phyloP scores from a whole-genome alignment of 1,140 invertebrate genomes.

The Drosophila mauritiana region DNA sequence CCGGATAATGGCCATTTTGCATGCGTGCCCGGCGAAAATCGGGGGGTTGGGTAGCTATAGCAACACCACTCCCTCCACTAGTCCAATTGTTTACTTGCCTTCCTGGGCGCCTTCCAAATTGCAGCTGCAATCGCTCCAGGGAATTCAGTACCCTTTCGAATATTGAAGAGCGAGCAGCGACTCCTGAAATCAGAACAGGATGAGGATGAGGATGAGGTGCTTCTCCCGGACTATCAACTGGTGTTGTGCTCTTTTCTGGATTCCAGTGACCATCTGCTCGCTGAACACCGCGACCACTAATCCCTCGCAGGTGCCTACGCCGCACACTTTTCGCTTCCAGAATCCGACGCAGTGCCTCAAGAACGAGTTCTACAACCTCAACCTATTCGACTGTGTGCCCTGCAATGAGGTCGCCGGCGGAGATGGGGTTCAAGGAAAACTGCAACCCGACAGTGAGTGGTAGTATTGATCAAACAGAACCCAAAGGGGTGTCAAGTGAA shows the following conservation, averaged over 20 bases:
- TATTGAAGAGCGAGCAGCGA: slow-evolving; percentile 16
- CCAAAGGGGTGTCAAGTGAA: not conserved
- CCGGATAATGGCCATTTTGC: slow-evolving; percentile 57
- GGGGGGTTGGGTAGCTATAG: slow-evolving; percentile 76
- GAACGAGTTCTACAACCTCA: slow-evolving; percentile 79
- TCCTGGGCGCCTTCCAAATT: slow-evolving; percentile 29
- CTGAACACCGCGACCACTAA: slow-evolving; percentile 14
- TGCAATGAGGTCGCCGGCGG: slow-evolving; percentile 63
- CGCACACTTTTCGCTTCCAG: slow-evolving; percentile 64
- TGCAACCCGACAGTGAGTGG: slow-evolving; percentile 79
- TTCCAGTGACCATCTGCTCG: slow-evolving; percentile 35
- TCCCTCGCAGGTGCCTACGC: slow-evolving; percentile 40
- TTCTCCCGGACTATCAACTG: slow-evolving; percentile 32
- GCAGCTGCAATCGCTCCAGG: slow-evolving; percentile 57
- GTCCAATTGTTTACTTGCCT: slow-evolving; percentile 69
- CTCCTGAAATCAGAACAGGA: slow-evolving; percentile 2
- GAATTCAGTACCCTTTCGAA: slow-evolving; percentile 60
- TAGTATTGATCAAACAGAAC: slow-evolving; percentile 78
- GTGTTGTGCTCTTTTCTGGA: slow-evolving; percentile 38
- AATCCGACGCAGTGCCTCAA: slow-evolving; percentile 52
- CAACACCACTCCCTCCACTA: slow-evolving; percentile 51
- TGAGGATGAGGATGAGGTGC: slow-evolving; percentile 53
- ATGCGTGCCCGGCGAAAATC: slow-evolving; percentile 44
- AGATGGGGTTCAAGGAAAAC: slow-evolving; percentile 43
- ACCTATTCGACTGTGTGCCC: slow-evolving; percentile 66